Conservation (phyloP, 2,113 vertebrate species). For the Urocitellus parryii region DNA sequence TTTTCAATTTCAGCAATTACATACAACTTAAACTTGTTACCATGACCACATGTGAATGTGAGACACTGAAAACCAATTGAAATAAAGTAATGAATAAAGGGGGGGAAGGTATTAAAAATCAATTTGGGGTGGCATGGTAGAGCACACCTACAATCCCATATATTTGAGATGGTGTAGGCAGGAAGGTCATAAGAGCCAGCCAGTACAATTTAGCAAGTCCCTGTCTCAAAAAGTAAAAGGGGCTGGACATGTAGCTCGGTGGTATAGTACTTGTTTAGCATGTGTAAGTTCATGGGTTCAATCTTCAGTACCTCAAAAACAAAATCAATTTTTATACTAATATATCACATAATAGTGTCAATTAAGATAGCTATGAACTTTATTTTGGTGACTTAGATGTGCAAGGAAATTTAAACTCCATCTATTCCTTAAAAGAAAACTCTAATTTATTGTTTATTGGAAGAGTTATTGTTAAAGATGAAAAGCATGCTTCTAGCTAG, state of each 20-base stretch:
- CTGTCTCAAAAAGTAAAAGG: not conserved
- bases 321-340: not conserved
- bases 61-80: not conserved
- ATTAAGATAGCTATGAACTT: not conserved
- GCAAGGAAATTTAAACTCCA: not conserved
- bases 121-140: no score
- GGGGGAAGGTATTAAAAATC: not conserved
- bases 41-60: not conserved
- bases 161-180: no score
- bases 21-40: not conserved
- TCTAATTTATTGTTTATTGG: conserved; percentile 2
- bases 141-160: no score
- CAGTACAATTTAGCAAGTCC: no score
- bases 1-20: not conserved
- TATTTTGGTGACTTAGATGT: not conserved
- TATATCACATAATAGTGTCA: not conserved
- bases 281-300: no score
- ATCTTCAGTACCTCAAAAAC: no score
- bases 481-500: not conserved
- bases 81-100: not conserved
- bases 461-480: not conserved
- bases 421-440: not conserved
- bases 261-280: no score
- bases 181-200: no score
- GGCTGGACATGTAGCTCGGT: no score